Evolutionary conservation across 2,888 invertebrate genomes (phyloP), one percentile per base, ranked within the genome.

Genomic region (Cerceris ruficornis): DNA sequence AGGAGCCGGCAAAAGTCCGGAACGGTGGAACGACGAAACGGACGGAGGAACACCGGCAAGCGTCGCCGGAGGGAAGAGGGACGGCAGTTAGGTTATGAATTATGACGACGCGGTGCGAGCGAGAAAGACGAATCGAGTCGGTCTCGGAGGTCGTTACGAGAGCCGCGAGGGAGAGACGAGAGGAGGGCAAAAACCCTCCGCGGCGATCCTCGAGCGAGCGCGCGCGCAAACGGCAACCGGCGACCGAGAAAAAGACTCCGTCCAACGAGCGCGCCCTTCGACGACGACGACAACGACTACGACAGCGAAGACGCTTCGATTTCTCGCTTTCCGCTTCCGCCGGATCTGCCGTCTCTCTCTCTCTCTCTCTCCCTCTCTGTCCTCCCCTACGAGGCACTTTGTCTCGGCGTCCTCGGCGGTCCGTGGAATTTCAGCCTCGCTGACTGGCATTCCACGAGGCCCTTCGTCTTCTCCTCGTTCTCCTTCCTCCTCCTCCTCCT

Each of bases 71-170:
- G 72, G 73, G 80, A 81, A 81, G 83, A 81, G 87, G 86, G 83
- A 83, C 86, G 88, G 91, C 91, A 90, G 92, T 92, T 92, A 91
- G 88, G 87, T 90, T 91, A 91, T 92, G 92, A 92, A 90, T 92
- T 92, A 92, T 90, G 91, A 89, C 28, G 28, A 28, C 88, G 88
- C 84, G 86, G 83, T 84, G 81, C 86, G 82, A 82, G 84, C 81
- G 85, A 85, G 88, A 86, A 82, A 85, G 90, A 91, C 84, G 88
- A 83, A 89, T 89, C 88, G 89, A 86, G 87, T 85, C 81, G 86
- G 86, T 86, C 88, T 87, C 85, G 72, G 81, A 86, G 88, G 87
- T 90, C 89, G 88, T 90, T 90, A 90, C 87, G 86, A 87, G 83
- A 68, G 77, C 68, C 80, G 72, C 59, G 61, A 59, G 49, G 66